A percentile compares a stretch with the other conserved stretches of the same genome.
These are phyloP conservation scores for Aethina tumida DNA, from an alignment of 1,140 invertebrate genomes.

Conservation along the genomic window DNA sequence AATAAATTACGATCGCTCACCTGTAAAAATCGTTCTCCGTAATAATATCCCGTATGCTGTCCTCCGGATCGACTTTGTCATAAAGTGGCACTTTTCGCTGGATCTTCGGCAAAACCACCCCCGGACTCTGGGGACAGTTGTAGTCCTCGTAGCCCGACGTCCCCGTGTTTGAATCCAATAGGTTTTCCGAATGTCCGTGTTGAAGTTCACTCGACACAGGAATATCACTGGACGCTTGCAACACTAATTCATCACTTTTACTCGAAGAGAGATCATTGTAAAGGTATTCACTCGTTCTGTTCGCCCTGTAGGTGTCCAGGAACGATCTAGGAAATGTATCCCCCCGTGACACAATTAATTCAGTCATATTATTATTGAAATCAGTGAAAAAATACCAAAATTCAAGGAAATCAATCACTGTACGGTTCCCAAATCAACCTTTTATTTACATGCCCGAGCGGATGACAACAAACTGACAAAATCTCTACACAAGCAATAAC, in stretches of 20 bases:
- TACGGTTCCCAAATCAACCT: too few species aligned
- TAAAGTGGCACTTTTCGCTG: slow-evolving; percentile 26
- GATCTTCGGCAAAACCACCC: slow-evolving; percentile 21
- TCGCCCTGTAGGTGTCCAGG: slow-evolving; percentile 30
- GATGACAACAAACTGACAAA: too few species aligned
- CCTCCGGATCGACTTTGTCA: slow-evolving; percentile 50
- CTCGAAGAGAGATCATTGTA: slow-evolving; percentile 33
- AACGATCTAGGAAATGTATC: slow-evolving; percentile 34
- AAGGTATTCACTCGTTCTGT: slow-evolving; percentile 26
- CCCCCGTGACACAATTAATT: slow-evolving; percentile 32
- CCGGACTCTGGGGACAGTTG: slow-evolving; percentile 23
- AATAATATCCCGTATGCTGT: slow-evolving; percentile 53
- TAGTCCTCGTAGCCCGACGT: slow-evolving; percentile 29
- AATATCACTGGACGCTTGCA: slow-evolving; percentile 32
- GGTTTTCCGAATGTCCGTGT: slow-evolving; percentile 33
- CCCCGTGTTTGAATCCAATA: slow-evolving; percentile 26
- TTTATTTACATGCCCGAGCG: too few species aligned
- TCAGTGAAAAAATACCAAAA: too few species aligned
- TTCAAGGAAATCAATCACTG: too few species aligned
- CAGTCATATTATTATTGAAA: slow-evolving; percentile 31
- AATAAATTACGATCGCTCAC: slow-evolving; percentile 30
- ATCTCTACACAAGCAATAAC: too few species aligned
- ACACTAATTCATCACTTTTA: slow-evolving; percentile 34
- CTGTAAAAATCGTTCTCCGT: slow-evolving; percentile 55
- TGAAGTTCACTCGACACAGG: slow-evolving; percentile 29